These are phyloP conservation scores for Tridacna gigas DNA, from an alignment of 2,888 invertebrate species.

Conservation along the genomic window DNA sequence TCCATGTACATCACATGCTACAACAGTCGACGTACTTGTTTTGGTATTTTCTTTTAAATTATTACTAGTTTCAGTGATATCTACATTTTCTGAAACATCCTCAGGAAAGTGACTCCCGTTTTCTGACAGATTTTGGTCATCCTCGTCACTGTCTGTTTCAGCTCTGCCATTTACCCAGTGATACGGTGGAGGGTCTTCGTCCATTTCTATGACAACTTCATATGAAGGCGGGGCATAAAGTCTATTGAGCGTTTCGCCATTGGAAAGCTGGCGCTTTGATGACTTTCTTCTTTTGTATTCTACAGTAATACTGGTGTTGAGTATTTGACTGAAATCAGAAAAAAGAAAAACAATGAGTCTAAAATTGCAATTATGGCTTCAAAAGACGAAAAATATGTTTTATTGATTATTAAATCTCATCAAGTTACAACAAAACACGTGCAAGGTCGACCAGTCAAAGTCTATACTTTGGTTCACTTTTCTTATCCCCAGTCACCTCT, in stretches of 20 bases:
- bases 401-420: too few relatives aligned
- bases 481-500: too few relatives aligned
- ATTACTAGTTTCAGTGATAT: neutral
- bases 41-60: neutral
- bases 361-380: too few relatives aligned
- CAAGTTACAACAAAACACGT: too few relatives aligned
- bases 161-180: constrained; percentile 47
- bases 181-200: constrained; percentile 67
- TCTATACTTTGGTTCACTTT: too few relatives aligned
- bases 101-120: neutral
- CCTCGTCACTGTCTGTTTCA: constrained; percentile 54
- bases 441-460: too few relatives aligned
- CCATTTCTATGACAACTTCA: constrained; percentile 70
- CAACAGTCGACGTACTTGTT: constrained; percentile 23
- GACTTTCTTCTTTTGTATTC: constrained; percentile 45
- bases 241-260: constrained; percentile 50
- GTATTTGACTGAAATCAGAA: constrained; percentile 42
- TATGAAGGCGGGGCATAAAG: constrained; percentile 74
- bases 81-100: neutral
- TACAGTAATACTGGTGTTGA: constrained; percentile 49
- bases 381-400: too few relatives aligned
- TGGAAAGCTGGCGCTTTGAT: constrained; percentile 41
- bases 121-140: constrained; percentile 37
- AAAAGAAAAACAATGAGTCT: neutral
- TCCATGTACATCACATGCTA: constrained; percentile 59